Conservation (phyloP, 2,888 invertebrate species). For the Sinotaia quadrata region DNA sequence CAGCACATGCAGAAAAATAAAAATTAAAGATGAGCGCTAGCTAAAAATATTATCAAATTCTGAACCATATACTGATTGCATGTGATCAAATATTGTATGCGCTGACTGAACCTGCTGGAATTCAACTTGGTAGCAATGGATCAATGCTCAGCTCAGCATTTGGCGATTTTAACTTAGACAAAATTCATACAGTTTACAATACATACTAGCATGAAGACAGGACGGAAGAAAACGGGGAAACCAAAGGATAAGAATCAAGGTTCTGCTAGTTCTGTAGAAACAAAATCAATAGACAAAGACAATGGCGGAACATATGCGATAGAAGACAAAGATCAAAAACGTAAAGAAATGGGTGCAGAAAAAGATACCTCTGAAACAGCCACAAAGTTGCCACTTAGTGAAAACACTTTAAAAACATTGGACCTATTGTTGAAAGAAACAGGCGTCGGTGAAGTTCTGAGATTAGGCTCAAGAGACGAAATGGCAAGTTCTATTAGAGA, state of each 20-base stretch:
- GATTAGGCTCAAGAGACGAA: slow-evolving; percentile 15
- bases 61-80: too few species aligned
- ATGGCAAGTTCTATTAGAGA: slow-evolving; percentile 7
- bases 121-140: too few species aligned
- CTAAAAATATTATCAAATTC: too few species aligned
- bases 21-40: too few species aligned
- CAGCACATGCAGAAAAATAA: too few species aligned
- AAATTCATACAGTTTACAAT: too few species aligned
- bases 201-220: background rate
- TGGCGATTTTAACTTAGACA: too few species aligned
- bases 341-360: background rate
- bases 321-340: background rate
- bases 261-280: background rate
- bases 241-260: background rate
- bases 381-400: slow-evolving; percentile 2
- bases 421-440: slow-evolving; percentile 23
- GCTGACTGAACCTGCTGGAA: too few species aligned
- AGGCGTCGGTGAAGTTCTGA: slow-evolving; percentile 8
- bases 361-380: background rate
- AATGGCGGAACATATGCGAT: background rate
- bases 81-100: too few species aligned
- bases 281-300: background rate
- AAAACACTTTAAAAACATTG: slow-evolving; percentile 13
- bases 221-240: background rate
- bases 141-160: too few species aligned